Evolutionary conservation across 2,797 vertebrate genomes (phyloP), one percentile per base, ranked within the genome.

Genomic region (Spheniscus humboldti): DNA sequence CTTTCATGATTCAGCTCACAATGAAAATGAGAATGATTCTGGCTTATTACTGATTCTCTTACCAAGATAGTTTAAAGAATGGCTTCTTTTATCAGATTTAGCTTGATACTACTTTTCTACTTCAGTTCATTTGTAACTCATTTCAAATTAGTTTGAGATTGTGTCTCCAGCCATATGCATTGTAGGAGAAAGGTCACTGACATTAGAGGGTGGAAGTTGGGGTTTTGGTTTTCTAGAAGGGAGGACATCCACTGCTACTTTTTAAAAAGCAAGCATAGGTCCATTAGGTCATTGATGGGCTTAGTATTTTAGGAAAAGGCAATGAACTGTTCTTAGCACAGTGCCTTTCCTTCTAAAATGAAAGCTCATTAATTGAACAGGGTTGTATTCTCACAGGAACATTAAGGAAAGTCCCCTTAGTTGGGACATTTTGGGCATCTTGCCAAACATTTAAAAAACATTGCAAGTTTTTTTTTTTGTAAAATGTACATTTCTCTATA

Each of bases 121-220:
- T 86, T 71, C 90, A 89, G 89, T 91, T 95, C 86, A 92, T 96
- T 93, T 95, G 72, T 41, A 94, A 92, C 45, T 75, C 27, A 78
- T 89, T 97, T 89, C 67, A 88, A 96, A 96, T 96, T 91, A 88
- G n/a, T 86, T 83, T 53, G 66, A 87, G 88, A 78, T 64, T 73
- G 59, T 92, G 37, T 80, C 84, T 97, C 77, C 82, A 90, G 74
- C 68, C 87, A 81, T 78, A 88, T 94, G 73, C 22, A 23, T 48
- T 56, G 20, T 60, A 67, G 76, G 63, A 91, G 18, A 80, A 23
- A 68, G 41, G 50, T 84, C 59, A 80, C 28, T 81, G 50, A 47
- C 50, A 68, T n/a, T 6, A 41, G 11, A 53, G 6, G 6, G 9
- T 82, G 33, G 74, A 88, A 89, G 9, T 2, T 88, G 52, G 55